Percentiles rank a stretch among this genome's conserved stretches.
phyloP scores from a whole-genome alignment of 2,888 invertebrate genomes.

The Melolontha melolontha region DNA sequence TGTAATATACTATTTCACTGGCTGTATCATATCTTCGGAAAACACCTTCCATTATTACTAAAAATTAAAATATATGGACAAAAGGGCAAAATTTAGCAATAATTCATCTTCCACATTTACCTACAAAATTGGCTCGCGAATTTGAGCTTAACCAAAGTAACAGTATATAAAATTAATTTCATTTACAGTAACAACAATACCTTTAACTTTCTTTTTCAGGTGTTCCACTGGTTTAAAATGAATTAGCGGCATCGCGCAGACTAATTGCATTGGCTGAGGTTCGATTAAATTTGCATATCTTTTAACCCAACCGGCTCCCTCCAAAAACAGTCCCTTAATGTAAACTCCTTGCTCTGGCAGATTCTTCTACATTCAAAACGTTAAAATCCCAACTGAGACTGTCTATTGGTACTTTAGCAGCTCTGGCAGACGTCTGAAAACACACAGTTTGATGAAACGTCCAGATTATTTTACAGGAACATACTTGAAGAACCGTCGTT shows the following conservation, averaged over 20 bases:
- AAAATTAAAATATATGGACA: no score
- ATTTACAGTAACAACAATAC: slow-evolving; percentile 54
- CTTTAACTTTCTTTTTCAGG: slow-evolving; percentile 69
- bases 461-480: slow-evolving; percentile 2
- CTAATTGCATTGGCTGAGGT: slow-evolving; percentile 88
- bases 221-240: slow-evolving; percentile 82
- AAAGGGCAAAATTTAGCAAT: no score
- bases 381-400: slow-evolving; percentile 88
- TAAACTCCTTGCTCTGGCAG: slow-evolving; percentile 74
- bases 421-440: slow-evolving; percentile 75
- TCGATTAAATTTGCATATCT: slow-evolving; percentile 80
- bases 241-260: slow-evolving; percentile 84
- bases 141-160: no score
- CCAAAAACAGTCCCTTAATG: slow-evolving; percentile 77
- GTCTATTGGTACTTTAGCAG: slow-evolving; percentile 83
- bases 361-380: slow-evolving; percentile 80
- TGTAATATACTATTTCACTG: no score
- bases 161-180: no score
- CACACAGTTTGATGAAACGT: no score
- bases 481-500: slow-evolving; percentile 87
- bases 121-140: no score
- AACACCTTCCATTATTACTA: no score
- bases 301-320: slow-evolving; percentile 90
- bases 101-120: no score
- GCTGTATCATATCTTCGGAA: no score